These are phyloP conservation scores for Oryzias woworae DNA, from an alignment of 2,113 vertebrate species.

Conservation along the genomic window DNA sequence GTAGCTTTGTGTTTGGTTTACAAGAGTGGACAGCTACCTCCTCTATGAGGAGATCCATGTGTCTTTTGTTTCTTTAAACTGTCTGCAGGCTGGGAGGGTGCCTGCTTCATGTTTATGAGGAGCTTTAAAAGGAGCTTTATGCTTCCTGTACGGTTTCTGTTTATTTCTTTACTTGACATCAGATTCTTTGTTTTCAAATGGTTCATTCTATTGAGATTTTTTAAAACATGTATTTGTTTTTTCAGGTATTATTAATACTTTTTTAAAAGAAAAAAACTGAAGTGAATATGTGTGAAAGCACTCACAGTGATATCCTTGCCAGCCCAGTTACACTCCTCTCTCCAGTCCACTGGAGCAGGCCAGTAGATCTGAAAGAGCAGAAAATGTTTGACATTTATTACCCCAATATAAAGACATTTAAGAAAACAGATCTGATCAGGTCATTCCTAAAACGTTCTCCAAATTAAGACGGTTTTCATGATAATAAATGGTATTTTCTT, in stretches of 20 bases:
- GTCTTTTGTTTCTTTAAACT: constrained; percentile 4
- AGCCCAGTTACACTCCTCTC: constrained; percentile 98
- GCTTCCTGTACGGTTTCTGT: background rate
- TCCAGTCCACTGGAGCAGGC: constrained; percentile 94
- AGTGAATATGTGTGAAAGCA: background rate
- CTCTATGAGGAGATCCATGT: constrained; percentile 22
- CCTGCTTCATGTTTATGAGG: background rate
- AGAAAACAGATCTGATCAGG: background rate
- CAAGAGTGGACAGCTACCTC: constrained; percentile 28
- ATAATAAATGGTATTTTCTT: background rate
- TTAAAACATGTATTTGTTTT: background rate
- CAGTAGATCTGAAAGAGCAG: constrained; percentile 86
- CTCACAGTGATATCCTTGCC: constrained; percentile 97
- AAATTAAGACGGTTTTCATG: background rate
- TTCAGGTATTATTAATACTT: background rate
- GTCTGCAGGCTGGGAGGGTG: background rate
- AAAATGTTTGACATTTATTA: background rate
- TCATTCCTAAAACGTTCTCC: background rate
- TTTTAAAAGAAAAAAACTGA: too few species aligned
- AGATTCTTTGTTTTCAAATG: too few species aligned
- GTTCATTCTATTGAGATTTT: too few species aligned
- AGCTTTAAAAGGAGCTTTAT: background rate
- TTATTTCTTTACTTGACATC: background rate
- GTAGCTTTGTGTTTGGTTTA: constrained; percentile 49
- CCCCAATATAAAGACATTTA: too few species aligned